These are phyloP conservation scores for Heteromurus nitidus DNA, from an alignment of 2,888 invertebrate species.

Conservation along the genomic window DNA sequence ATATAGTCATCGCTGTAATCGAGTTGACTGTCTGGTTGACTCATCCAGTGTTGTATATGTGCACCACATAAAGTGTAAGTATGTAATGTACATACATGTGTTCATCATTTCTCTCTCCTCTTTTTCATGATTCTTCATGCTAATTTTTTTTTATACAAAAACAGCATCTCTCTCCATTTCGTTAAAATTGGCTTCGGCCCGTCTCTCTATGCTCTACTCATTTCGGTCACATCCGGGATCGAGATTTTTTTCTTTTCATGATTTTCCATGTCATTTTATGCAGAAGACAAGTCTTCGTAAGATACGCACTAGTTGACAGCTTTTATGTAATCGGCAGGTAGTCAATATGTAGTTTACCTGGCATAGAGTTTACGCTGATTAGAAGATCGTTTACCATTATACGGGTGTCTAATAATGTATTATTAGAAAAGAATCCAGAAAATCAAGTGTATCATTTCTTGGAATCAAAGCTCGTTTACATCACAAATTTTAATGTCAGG, in stretches of 20 bases:
- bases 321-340: constrained; percentile 56
- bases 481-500: no score
- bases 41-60: constrained; percentile 8
- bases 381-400: no score
- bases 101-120: no score
- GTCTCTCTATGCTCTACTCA: not conserved
- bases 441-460: no score
- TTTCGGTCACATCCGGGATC: constrained; percentile 51
- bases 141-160: constrained; percentile 35
- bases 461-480: no score
- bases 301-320: constrained; percentile 55
- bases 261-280: not conserved
- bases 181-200: constrained; percentile 36
- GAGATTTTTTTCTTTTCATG: constrained; percentile 31
- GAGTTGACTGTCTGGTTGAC: constrained; percentile 21
- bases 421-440: no score
- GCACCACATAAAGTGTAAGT: not conserved
- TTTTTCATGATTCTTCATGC: constrained; percentile 7
- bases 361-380: constrained; percentile 3
- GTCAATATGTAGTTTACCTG: constrained; percentile 22
- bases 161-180: constrained; percentile 16
- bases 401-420: no score
- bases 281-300: constrained; percentile 27
- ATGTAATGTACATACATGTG: no score
- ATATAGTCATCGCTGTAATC: constrained; percentile 20